Base-by-base conservation (phyloP, 2,797 vertebrate genomes). In the Mionectes olivaceus region DNA sequence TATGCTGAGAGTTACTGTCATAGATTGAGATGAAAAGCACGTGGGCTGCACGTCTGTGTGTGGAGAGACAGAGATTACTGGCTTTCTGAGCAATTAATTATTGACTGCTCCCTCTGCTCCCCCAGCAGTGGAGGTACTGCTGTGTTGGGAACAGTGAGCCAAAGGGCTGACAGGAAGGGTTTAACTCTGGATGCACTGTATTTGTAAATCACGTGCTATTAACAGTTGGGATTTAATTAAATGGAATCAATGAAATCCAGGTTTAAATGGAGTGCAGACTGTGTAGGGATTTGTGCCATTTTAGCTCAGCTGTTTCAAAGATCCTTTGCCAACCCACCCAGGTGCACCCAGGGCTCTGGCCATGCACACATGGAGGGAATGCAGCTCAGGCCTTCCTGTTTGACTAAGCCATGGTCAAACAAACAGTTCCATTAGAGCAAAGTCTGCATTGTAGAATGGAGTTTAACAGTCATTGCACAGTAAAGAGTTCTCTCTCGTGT, bases 381-480 rank as follows among this genome's bases (percentile, higher is more conserved):
- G 18, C 35, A 88, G 35, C 73, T 55, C 10, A 33, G 61, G 25
- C 41, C n/a, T 77, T 53, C 50, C 64, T 65, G 60, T 89, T 78
- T 83, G 90, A 28, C 55, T 69, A 46, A 88, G 39, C 39, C 55
- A 63, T 78, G 25, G 28, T 69, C 88, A 95, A 87, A 87, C 77
- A 90, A 94, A 86, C 83, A 53, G 52, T 64, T 65, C 70, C 78
- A 28, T 53, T 70, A 74, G 74, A 84, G 56, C 80, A 92, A 91
- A 92, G 90, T 74, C 67, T 84, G 63, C 18, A 37, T 14, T 77
- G 70, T 27, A 87, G 86, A 55, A 44, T 9, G 0, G 5, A 85
- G 70, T 87, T 68, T 56, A 49, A 27, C 13, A 6, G 57, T 27
- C 47, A 8, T 88, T 83, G 83, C 55, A 78, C 85, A 83, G 57